phyloP scores from a whole-genome alignment of 2,888 invertebrate species.

The Heliconius charithonia region DNA sequence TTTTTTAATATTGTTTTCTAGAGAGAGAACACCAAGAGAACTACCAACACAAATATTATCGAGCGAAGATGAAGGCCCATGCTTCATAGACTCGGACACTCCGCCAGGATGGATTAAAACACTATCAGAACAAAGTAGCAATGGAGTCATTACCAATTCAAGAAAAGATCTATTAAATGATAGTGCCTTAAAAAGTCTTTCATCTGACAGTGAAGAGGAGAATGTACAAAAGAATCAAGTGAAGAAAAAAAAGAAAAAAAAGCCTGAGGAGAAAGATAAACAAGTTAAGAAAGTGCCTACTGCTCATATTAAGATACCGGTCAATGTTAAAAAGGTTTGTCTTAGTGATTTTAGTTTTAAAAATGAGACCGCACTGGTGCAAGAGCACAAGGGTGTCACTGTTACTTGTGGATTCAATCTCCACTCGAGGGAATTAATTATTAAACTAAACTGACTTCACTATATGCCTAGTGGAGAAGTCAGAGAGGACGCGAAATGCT shows the following conservation, averaged over 20 bases:
- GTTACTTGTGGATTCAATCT: too few relatives aligned
- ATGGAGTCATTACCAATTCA: conserved; percentile 72
- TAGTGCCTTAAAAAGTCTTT: conserved; percentile 69
- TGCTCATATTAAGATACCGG: conserved; percentile 61
- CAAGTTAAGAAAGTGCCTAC: conserved; percentile 49
- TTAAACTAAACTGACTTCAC: too few relatives aligned
- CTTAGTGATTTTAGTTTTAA: neutral
- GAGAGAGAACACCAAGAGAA: conserved; percentile 83
- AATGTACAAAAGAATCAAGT: conserved; percentile 48
- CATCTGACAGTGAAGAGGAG: conserved; percentile 62
- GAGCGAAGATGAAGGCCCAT: conserved; percentile 80
- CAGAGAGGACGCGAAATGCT: too few relatives aligned
- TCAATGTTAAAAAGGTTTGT: conserved; percentile 69
- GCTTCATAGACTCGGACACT: conserved; percentile 76
- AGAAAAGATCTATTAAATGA: conserved; percentile 80
- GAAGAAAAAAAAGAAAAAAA: conserved; percentile 67
- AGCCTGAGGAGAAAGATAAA: conserved; percentile 46
- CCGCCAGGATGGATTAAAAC: conserved; percentile 77
- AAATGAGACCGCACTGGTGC: too few relatives aligned
- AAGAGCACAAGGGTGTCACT: too few relatives aligned
- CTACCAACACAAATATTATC: conserved; percentile 78
- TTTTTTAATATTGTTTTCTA: conserved; percentile 52
- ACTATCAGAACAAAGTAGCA: conserved; percentile 69
- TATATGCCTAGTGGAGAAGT: too few relatives aligned
- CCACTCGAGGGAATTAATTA: too few relatives aligned